Evolutionary conservation across 2,888 invertebrate genomes (phyloP).

Genomic region (Keiferia lycopersicella): DNA sequence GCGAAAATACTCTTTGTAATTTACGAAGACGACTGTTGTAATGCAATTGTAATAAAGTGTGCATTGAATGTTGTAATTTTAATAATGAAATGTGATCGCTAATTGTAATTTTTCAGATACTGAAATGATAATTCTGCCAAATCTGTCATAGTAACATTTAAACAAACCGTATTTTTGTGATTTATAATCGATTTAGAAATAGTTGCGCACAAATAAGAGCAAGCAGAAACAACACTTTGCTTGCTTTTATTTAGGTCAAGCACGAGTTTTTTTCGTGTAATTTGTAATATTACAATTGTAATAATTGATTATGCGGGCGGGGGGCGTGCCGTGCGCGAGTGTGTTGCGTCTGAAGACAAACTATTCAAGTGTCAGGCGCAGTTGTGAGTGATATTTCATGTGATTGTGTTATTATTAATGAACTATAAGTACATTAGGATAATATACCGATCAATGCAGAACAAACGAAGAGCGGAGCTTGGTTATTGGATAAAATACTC

Average conservation of each 20-base stretch:
- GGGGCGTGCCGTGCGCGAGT: constrained; percentile 52
- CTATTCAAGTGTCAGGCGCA: constrained; percentile 62
- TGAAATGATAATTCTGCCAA: not conserved
- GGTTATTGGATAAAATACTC: constrained; percentile 64
- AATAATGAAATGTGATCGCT: constrained; percentile 14
- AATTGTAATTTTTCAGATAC: constrained; percentile 4
- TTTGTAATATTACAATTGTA: constrained; percentile 19
- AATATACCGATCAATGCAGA: constrained; percentile 36
- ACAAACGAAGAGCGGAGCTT: constrained; percentile 42
- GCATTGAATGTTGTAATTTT: constrained; percentile 1
- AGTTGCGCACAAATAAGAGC: constrained; percentile 48
- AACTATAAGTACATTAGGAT: constrained; percentile 72
- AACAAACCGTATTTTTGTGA: constrained; percentile 20
- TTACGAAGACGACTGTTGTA: constrained; percentile 20
- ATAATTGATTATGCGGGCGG: constrained; percentile 48
- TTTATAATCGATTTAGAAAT: constrained; percentile 25
- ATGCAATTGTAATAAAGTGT: constrained; percentile 6
- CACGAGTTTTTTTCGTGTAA: constrained; percentile 26
- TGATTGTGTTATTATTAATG: constrained; percentile 76
- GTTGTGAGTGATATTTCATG: constrained; percentile 78
- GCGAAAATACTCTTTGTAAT: constrained; percentile 15
- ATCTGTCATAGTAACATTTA: constrained; percentile 8
- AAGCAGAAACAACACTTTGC: constrained; percentile 58
- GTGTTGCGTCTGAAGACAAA: constrained; percentile 69
- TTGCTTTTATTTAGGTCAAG: constrained; percentile 52